These are phyloP conservation scores for Andrena haemorrhoa DNA, from an alignment of 2,888 invertebrate species.

Conservation along the genomic window DNA sequence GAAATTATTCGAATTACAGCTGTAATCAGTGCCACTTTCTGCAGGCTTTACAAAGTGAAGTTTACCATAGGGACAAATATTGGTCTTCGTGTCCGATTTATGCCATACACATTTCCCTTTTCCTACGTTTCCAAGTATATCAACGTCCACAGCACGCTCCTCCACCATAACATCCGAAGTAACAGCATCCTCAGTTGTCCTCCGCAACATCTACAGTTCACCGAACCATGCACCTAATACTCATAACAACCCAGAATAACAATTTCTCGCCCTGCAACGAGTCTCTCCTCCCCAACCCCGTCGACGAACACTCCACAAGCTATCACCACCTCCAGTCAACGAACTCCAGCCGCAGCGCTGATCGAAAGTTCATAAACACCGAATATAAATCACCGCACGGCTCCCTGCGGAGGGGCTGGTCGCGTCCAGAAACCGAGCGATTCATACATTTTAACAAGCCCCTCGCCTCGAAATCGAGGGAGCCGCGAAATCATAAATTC, in stretches of 20 bases:
- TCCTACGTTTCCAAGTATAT: no score
- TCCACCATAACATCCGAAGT: no score
- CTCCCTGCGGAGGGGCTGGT: neutral
- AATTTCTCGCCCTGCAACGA: neutral
- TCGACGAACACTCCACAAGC: neutral
- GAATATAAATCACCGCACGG: slow-evolving; percentile 21
- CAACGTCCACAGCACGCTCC: no score
- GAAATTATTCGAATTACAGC: no score
- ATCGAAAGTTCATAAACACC: slow-evolving; percentile 9
- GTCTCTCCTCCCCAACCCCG: neutral
- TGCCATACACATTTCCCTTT: no score
- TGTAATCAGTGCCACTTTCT: no score
- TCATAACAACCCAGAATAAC: neutral
- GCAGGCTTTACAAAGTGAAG: no score
- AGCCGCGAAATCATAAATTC: slow-evolving; percentile 33
- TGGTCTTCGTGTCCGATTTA: no score
- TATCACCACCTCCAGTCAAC: neutral
- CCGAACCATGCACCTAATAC: no score
- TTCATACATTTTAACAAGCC: slow-evolving; percentile 29
- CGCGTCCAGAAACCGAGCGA: slow-evolving; percentile 1
- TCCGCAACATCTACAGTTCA: no score
- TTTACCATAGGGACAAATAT: no score
- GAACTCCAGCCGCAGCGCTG: neutral
- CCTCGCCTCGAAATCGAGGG: neutral
- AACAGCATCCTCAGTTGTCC: no score